phyloP scores from a whole-genome alignment of 1,140 invertebrate species.

The Drosophila pseudoobscura region DNA sequence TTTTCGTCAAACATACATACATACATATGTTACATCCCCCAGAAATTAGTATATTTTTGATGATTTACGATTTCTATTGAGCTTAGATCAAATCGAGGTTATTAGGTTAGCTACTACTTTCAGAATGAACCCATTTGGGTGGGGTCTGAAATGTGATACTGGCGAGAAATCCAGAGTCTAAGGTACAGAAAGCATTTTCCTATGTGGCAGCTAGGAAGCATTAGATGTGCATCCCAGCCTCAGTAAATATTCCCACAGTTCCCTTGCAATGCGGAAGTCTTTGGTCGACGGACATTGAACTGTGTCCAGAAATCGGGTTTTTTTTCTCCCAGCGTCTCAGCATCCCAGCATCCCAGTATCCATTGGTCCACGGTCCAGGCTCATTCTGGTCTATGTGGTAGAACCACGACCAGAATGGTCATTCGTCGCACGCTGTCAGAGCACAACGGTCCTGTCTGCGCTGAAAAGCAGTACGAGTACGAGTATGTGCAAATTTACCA shows the following conservation, averaged over 20 bases:
- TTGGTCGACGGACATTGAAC: constrained; percentile 61
- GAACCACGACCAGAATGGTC: constrained; percentile 35
- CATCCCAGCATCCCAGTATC: no score
- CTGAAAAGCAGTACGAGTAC: neutral
- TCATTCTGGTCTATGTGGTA: constrained; percentile 33
- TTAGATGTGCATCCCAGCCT: constrained; percentile 49
- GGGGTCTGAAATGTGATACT: constrained; percentile 1
- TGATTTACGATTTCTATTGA: constrained; percentile 48
- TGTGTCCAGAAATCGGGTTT: constrained; percentile 66
- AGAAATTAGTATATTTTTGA: constrained; percentile 59
- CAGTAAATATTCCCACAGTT: constrained; percentile 52
- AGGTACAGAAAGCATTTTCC: constrained; percentile 3
- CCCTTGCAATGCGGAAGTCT: constrained; percentile 73
- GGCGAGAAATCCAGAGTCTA: neutral
- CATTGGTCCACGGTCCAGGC: constrained; percentile 10
- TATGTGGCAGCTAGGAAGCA: constrained; percentile 40
- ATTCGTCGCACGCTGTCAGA: constrained; percentile 58
- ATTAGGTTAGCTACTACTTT: constrained; percentile 44
- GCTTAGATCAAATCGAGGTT: constrained; percentile 42
- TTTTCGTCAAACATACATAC: neutral
- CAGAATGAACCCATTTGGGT: neutral
- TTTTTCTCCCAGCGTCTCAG: constrained; percentile 6
- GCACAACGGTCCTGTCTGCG: constrained; percentile 55
- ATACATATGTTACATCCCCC: constrained; percentile 21
- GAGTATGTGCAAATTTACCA: constrained; percentile 79